Evolutionary conservation across 2,888 invertebrate genomes (phyloP).

Genomic region (Lomographa bimaculata): DNA sequence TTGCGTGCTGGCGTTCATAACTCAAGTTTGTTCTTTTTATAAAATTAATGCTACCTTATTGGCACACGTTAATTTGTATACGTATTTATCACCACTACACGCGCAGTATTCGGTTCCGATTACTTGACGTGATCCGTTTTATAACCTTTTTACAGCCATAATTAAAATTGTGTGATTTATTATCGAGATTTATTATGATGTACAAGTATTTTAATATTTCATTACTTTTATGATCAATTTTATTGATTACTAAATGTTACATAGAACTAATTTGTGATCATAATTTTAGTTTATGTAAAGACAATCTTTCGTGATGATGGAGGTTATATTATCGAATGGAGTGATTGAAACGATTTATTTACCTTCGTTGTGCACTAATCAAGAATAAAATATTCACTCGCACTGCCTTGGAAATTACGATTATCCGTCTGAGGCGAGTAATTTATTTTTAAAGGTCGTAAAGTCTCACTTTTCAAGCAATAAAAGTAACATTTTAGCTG

Average conservation of each 20-base stretch:
- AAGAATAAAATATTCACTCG: slow-evolving; percentile 68
- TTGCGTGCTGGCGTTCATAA: slow-evolving; percentile 52
- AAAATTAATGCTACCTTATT: slow-evolving; percentile 53
- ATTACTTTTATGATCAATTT: slow-evolving; percentile 54
- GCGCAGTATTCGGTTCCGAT: slow-evolving; percentile 39
- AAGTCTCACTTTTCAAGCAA: slow-evolving; percentile 78
- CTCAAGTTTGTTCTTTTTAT: slow-evolving; percentile 48
- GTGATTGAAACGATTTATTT: slow-evolving; percentile 56
- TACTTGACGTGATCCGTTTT: slow-evolving; percentile 45
- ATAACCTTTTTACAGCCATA: slow-evolving; percentile 53
- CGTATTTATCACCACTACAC: slow-evolving; percentile 42
- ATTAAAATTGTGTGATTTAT: slow-evolving; percentile 59
- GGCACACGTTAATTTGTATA: slow-evolving; percentile 49
- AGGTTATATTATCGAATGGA: slow-evolving; percentile 36
- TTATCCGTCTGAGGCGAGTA: slow-evolving; percentile 64
- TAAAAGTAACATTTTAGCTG: slow-evolving; percentile 79
- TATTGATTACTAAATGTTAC: slow-evolving; percentile 33
- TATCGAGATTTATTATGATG: slow-evolving; percentile 42
- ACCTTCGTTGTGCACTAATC: slow-evolving; percentile 59
- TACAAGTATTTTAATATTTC: slow-evolving; percentile 41
- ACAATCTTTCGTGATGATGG: slow-evolving; percentile 2
- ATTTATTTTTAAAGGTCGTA: slow-evolving; percentile 81
- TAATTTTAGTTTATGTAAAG: slow-evolving; percentile 3
- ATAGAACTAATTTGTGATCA: slow-evolving; percentile 10
- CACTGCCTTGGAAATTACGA: slow-evolving; percentile 61